Evolutionary conservation across 2,113 vertebrate genomes (phyloP).

Genomic region (Marmota monax): DNA sequence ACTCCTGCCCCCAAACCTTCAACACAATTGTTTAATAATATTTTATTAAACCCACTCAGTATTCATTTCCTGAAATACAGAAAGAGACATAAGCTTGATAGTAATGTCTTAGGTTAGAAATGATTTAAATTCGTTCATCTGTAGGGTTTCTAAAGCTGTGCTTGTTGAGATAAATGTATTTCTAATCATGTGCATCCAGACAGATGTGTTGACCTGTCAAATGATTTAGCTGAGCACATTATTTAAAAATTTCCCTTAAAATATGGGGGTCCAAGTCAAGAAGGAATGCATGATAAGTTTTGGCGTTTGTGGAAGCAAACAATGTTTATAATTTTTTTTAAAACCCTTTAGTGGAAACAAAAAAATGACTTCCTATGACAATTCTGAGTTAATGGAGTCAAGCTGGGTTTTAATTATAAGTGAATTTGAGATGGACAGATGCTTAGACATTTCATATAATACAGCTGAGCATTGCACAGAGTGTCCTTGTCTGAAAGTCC

Average conservation of each 20-base stretch:
- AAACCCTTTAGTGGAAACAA: neutral
- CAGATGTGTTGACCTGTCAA: constrained; percentile 51
- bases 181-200: constrained; percentile 73
- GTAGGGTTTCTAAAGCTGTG: constrained; percentile 30
- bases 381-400: neutral
- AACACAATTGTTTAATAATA: constrained; percentile 77
- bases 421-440: neutral
- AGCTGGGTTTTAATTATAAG: neutral
- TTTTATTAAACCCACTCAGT: constrained; percentile 77
- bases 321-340: constrained; percentile 20
- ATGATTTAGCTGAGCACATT: constrained; percentile 59
- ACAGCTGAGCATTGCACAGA: neutral
- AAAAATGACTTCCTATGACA: neutral
- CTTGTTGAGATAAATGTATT: constrained; percentile 74
- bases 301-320: neutral
- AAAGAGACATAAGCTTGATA: constrained; percentile 59
- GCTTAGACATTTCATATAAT: neutral
- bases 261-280: neutral
- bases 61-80: constrained; percentile 62
- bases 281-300: neutral
- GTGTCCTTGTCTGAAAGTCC: neutral
- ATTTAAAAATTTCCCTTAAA: constrained; percentile 55
- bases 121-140: constrained; percentile 74
- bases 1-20: constrained; percentile 53
- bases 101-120: constrained; percentile 74